Percentiles rank a stretch among this genome's conserved stretches.
phyloP scores from a whole-genome alignment of 2,113 vertebrate genomes.

The Phasianus colchicus region DNA sequence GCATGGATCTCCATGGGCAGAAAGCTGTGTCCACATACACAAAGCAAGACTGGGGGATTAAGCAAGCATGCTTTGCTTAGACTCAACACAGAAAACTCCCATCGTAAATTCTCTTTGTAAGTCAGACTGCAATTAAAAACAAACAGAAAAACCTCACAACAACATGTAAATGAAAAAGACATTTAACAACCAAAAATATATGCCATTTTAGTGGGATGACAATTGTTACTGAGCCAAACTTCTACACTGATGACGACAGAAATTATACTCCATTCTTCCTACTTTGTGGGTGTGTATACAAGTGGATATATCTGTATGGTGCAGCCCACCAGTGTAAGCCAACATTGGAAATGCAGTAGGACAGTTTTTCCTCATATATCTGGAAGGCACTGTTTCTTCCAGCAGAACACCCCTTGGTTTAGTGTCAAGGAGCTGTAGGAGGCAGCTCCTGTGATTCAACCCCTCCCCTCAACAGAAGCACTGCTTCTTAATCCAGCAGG shows the following conservation, averaged over 20 bases:
- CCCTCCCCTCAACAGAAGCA: slow-evolving; percentile 62
- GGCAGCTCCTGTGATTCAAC: slow-evolving; percentile 51
- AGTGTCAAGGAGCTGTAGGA: slow-evolving; percentile 60
- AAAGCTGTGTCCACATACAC: neutral
- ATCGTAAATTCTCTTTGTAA: neutral
- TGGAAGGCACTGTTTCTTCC: slow-evolving; percentile 54
- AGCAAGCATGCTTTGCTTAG: neutral
- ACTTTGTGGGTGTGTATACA: neutral
- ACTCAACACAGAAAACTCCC: slow-evolving; percentile 7
- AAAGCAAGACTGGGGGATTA: neutral
- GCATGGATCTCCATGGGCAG: neutral
- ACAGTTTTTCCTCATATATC: slow-evolving; percentile 33
- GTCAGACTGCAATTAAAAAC: neutral
- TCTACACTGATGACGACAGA: neutral
- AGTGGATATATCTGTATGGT: neutral
- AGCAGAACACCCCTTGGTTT: slow-evolving; percentile 42
- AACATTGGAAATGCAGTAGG: neutral
- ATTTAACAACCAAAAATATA: neutral
- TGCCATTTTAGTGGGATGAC: neutral
- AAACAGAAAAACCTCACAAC: neutral
- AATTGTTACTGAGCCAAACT: neutral
- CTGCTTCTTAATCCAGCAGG: slow-evolving; percentile 74
- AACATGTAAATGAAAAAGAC: neutral
- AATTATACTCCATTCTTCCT: neutral
- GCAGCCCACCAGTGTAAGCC: neutral